Evolutionary conservation across 2,113 vertebrate genomes (phyloP), one percentile per base, ranked within the genome.

Genomic region (Thomomys bottae): DNA sequence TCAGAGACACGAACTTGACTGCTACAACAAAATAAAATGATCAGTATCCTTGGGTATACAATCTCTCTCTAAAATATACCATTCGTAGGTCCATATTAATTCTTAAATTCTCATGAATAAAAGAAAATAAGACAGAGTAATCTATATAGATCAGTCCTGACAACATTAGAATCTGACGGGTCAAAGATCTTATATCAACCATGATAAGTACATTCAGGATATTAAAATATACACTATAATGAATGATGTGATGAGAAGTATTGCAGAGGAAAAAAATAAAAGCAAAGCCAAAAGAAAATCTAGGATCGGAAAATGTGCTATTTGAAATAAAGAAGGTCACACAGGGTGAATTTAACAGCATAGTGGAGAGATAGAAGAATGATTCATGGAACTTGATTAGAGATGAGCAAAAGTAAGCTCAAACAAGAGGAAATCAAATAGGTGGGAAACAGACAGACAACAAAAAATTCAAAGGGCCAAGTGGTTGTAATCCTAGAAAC

Each of bases 11-110:
- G 78, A 83, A 86, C 26, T 4, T 23, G 1, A 30, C 54, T 92
- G 45, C 70, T 89, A 76, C 77, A 75, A 88, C n/a, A 82, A 91
- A 85, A 18, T 66, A 76, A 76, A 92, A 20, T 23, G 17, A 54
- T 54, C 30, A 73, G 34, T 30, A 84, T 5, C 78, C 9, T 8
- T 36, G 64, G 59, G n/a, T 70, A 18, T 68, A 3, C 8, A 67
- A 40, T 21, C 2, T 61, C 38, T 72, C 20, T 79, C 24, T 54
- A 63, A 1, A 76, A 36, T 0, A 1, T 30, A 34, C n/a, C n/a
- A 63, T 61, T 79, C 17, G 67, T 24, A 61, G 54, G 66, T 64
- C 5, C 5, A 49, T 20, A 70, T 15, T 10, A 84, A 88, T 4
- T 23, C 23, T 40, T 32, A 70, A 70, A 66, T 63, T 12, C n/a